phyloP scores from a whole-genome alignment of 2,797 vertebrate genomes.

The Coreius guichenoti region DNA sequence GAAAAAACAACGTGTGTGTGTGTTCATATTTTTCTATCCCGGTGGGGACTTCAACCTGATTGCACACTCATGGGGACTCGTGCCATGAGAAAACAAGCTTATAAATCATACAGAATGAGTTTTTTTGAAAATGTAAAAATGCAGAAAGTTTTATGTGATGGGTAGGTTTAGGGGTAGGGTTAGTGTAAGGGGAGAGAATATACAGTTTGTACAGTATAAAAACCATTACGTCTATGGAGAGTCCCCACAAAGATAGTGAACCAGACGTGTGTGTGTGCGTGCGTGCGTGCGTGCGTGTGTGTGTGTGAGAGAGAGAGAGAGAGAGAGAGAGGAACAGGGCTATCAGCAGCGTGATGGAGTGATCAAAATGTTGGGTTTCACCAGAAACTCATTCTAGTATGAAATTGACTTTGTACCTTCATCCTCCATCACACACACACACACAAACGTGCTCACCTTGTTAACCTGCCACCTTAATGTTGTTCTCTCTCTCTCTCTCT shows the following conservation, averaged over 20 bases:
- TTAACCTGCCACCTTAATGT: slow-evolving; percentile 44
- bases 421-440: slow-evolving; percentile 22
- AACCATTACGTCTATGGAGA: too few species aligned
- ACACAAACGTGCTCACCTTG: slow-evolving; percentile 10
- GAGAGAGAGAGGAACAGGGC: background rate
- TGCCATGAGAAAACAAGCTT: too few species aligned
- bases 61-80: too few species aligned
- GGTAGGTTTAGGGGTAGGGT: too few species aligned
- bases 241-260: too few species aligned
- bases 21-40: background rate
- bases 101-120: too few species aligned
- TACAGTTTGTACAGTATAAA: too few species aligned
- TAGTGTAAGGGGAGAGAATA: too few species aligned
- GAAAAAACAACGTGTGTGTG: too few species aligned
- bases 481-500: background rate
- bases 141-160: too few species aligned
- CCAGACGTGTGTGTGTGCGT: background rate
- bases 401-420: slow-evolving; percentile 77
- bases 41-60: too few species aligned
- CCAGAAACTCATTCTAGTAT: slow-evolving; percentile 66
- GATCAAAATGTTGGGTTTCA: slow-evolving; percentile 69
- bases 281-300: slow-evolving; percentile 1
- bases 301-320: slow-evolving; percentile 1
- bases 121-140: too few species aligned
- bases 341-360: slow-evolving; percentile 64